phyloP scores from a whole-genome alignment of 2,888 invertebrate genomes.

The Diaperis boleti region DNA sequence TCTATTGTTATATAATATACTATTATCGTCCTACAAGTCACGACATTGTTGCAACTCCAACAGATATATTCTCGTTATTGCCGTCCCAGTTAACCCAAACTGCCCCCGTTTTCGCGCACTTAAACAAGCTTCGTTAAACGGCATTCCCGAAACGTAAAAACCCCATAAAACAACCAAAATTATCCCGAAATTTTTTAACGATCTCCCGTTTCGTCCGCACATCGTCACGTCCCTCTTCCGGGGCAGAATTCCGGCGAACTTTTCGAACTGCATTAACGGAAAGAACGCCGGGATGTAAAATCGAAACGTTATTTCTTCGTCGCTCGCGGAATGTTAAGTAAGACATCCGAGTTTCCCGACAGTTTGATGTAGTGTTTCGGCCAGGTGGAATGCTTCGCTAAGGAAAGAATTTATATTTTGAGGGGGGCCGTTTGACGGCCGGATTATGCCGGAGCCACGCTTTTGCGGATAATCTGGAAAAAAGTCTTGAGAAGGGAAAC shows the following conservation, averaged over 20 bases:
- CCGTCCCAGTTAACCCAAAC: too few relatives aligned
- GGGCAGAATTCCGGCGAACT: constrained; percentile 38
- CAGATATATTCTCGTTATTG: too few relatives aligned
- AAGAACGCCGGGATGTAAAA: constrained; percentile 41
- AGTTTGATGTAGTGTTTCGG: constrained; percentile 59
- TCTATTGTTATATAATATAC: too few relatives aligned
- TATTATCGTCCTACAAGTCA: too few relatives aligned
- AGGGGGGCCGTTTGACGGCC: constrained; percentile 52
- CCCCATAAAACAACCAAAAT: too few relatives aligned
- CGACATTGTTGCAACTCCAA: too few relatives aligned
- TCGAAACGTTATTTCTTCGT: constrained; percentile 45
- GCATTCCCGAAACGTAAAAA: too few relatives aligned
- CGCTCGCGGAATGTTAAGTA: constrained; percentile 55
- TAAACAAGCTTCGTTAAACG: too few relatives aligned
- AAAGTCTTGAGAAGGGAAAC: too few relatives aligned
- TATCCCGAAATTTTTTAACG: constrained; percentile 34
- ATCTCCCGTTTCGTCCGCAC: constrained; percentile 9
- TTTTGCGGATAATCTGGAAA: constrained; percentile 34
- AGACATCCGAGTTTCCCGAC: constrained; percentile 57
- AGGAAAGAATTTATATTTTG: constrained; percentile 56
- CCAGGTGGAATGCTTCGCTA: constrained; percentile 53
- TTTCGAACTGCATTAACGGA: constrained; percentile 36
- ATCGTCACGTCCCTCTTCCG: constrained; percentile 31
- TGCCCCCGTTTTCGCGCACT: too few relatives aligned
- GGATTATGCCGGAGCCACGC: constrained; percentile 50